Conservation (phyloP, 2,797 vertebrate species). For the Arrhamphus sclerolepis region DNA sequence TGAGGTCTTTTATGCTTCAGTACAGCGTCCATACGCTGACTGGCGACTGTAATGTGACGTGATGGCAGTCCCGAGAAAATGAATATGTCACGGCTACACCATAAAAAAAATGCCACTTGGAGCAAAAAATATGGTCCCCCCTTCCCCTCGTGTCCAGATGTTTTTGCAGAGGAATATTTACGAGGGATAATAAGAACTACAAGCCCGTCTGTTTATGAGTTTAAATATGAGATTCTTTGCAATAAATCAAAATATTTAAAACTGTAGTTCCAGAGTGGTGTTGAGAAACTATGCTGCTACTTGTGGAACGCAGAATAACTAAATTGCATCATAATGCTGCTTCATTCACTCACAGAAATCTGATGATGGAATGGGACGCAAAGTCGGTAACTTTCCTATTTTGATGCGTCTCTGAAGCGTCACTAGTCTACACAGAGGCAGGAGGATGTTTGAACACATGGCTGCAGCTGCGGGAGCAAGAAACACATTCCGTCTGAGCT, state of each 20-base stretch:
- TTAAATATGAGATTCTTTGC: constrained; percentile 48
- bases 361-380: neutral
- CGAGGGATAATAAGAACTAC: constrained; percentile 49
- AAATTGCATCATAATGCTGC: too few species aligned
- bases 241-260: constrained; percentile 53
- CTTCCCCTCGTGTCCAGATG: constrained; percentile 56
- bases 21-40: neutral
- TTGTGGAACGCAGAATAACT: too few species aligned
- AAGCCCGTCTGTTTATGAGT: constrained; percentile 40
- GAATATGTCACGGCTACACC: constrained; percentile 56
- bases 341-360: too few species aligned
- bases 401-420: constrained; percentile 5
- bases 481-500: too few species aligned
- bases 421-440: constrained; percentile 41
- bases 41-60: constrained; percentile 37
- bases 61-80: constrained; percentile 28
- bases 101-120: constrained; percentile 60
- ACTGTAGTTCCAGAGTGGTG: constrained; percentile 2
- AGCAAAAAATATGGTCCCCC: constrained; percentile 56
- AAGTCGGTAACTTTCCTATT: neutral
- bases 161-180: constrained; percentile 59
- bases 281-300: neutral
- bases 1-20: neutral
- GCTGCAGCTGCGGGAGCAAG: constrained; percentile 28
- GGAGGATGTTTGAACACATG: constrained; percentile 43